Base-by-base conservation (phyloP, 2,888 invertebrate genomes). In the Pollenia labialis region DNA sequence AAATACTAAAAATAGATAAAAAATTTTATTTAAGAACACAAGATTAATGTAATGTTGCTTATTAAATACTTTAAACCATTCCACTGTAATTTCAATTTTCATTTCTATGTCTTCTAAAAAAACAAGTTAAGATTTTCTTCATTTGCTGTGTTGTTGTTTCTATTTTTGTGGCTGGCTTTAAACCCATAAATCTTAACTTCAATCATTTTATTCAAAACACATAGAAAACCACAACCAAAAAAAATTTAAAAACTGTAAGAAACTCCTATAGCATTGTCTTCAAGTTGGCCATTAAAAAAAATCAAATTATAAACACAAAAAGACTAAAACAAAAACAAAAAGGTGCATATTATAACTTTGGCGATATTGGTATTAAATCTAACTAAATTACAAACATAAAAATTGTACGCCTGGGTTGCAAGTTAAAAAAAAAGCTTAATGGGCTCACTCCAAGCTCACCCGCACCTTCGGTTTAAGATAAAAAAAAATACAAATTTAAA, bases 201-300 rank as follows among this genome's bases (percentile, higher is more conserved):
- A 81, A 81, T 87, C 66, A 84, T 77, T 82, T 84, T 77, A 87
- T 87, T 87, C 77, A 84, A 84, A 84, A 81, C 68, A 87, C 71
- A 79, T 16, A 62, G 64, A 64, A 62, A 2, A 48, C 46, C 40
- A 6, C 12, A 12, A 18, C 4, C 16, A 8, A 69, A 16, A 48
- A 23, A 68, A 66, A 48, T 32, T 32, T 32, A 32, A 42, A 9
- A 12, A 64, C 23, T 14, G 16, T 9, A 9, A 52, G 6, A 18
- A 32, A 71, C 46, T 66, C 12, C 32, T 4, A 58, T 58, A 58
- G 18, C 50, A 74, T 68, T 80, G 84, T 75, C 40, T 68, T 32
- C 40, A 68, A 74, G 68, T 80, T 85, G 68, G 74, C 79, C 54
- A 72, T 74, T 81, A 71, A 56, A 42, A 42, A 74, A 72, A 64